Conservation (phyloP, 2,113 vertebrate genomes). For the Dasyurus viverrinus region DNA sequence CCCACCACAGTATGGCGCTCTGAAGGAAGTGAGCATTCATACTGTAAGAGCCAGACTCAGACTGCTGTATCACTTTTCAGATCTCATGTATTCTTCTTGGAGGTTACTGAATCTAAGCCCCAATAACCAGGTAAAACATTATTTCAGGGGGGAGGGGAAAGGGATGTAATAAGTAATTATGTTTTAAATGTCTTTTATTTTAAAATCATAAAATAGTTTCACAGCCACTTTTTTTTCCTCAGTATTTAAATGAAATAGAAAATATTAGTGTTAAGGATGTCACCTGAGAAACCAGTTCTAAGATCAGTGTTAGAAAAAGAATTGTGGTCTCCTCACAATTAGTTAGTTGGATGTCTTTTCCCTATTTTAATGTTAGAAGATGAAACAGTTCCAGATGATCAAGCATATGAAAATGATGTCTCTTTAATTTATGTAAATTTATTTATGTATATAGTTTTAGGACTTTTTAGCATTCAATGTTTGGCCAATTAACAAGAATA, state of each 20-base stretch:
- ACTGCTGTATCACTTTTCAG: conserved; percentile 91
- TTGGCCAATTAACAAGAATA: neutral
- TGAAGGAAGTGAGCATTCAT: conserved; percentile 89
- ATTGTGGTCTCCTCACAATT: neutral
- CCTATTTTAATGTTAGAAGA: conserved; percentile 10
- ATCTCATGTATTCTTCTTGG: conserved; percentile 93
- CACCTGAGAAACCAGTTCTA: conserved; percentile 18
- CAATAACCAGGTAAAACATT: conserved; percentile 88
- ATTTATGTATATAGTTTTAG: neutral
- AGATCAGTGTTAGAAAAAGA: neutral
- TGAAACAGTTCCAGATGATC: conserved; percentile 9
- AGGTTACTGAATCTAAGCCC: conserved; percentile 90
- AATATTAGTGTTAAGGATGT: neutral
- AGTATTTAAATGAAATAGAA: neutral
- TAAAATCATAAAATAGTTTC: neutral
- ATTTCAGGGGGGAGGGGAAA: neutral
- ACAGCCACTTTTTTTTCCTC: neutral
- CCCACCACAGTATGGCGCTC: conserved; percentile 87
- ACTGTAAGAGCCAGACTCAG: conserved; percentile 87
- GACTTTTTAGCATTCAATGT: neutral
- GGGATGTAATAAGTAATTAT: neutral
- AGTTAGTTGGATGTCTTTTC: neutral
- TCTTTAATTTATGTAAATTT: neutral
- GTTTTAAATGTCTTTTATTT: neutral
- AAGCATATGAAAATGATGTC: neutral